phyloP scores from a whole-genome alignment of 1,140 invertebrate species.

The Tetraneura akinire region DNA sequence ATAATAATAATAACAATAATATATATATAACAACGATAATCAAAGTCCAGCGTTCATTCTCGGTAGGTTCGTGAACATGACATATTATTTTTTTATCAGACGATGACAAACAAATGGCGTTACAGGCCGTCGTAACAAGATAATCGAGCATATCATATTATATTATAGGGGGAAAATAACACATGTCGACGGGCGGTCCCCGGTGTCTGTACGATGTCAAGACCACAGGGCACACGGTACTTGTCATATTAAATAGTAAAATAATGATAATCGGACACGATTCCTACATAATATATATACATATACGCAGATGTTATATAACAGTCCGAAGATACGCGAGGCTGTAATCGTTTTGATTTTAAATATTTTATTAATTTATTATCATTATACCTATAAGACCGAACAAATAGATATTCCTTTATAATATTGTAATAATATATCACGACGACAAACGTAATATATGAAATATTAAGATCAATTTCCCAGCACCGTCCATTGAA shows the following conservation, averaged over 20 bases:
- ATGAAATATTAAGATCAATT: too few relatives aligned
- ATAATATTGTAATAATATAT: too few relatives aligned
- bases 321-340: too few relatives aligned
- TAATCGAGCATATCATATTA: constrained; percentile 40
- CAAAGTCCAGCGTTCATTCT: neutral
- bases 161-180: constrained; percentile 4
- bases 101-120: constrained; percentile 48
- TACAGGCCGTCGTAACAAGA: constrained; percentile 41
- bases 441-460: too few relatives aligned
- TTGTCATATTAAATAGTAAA: neutral
- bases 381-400: too few relatives aligned
- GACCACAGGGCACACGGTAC: constrained; percentile 6
- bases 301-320: too few relatives aligned
- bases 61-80: neutral
- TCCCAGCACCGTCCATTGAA: too few relatives aligned
- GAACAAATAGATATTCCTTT: too few relatives aligned
- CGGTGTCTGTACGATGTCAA: neutral
- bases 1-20: too few relatives aligned
- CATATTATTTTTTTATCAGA: constrained; percentile 15
- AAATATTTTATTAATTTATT: too few relatives aligned
- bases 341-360: neutral
- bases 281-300: neutral
- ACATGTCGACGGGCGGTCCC: constrained; percentile 37
- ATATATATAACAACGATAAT: constrained; percentile 20
- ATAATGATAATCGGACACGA: neutral